Percentiles rank a stretch among this genome's conserved stretches.
These are phyloP conservation scores for Cepaea nemoralis DNA, from an alignment of 1,140 invertebrate species.

Conservation along the genomic window DNA sequence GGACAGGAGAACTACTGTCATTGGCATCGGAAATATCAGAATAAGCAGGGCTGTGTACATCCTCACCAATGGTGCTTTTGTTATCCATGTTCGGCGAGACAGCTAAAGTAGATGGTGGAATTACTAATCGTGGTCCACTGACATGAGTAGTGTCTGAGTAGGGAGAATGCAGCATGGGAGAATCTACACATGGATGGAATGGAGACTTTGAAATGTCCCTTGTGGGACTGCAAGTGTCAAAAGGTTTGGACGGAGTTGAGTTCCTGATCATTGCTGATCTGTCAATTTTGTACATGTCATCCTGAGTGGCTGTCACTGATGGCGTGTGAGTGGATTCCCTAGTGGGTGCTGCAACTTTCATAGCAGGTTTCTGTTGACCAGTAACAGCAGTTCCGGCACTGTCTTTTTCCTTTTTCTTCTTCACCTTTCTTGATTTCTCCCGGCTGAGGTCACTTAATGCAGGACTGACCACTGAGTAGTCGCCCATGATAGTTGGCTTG, in stretches of 20 bases:
- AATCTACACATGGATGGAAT: slow-evolving; percentile 25
- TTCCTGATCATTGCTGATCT: slow-evolving; percentile 67
- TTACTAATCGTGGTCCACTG: not conserved
- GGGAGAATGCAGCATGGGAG: not conserved
- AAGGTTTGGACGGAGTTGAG: slow-evolving; percentile 55
- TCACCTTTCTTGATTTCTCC: slow-evolving; percentile 57
- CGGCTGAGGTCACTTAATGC: slow-evolving; percentile 68
- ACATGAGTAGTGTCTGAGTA: not conserved
- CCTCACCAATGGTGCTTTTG: slow-evolving; percentile 60
- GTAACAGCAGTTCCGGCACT: slow-evolving; percentile 6
- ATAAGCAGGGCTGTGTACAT: slow-evolving; percentile 92
- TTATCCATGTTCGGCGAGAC: slow-evolving; percentile 21
- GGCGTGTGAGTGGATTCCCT: not conserved
- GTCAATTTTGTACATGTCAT: slow-evolving; percentile 63
- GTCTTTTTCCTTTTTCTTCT: slow-evolving; percentile 73
- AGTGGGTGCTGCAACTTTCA: slow-evolving; percentile 50
- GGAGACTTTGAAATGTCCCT: slow-evolving; percentile 41
- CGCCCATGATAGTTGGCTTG: slow-evolving; percentile 71
- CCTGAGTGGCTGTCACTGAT: slow-evolving; percentile 45
- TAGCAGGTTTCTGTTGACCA: slow-evolving; percentile 48
- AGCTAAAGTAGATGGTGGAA: slow-evolving; percentile 22
- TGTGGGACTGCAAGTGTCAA: slow-evolving; percentile 41
- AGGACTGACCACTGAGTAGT: slow-evolving; percentile 64
- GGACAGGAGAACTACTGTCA: slow-evolving; percentile 74
- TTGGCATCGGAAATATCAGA: slow-evolving; percentile 93